Evolutionary conservation across 2,797 vertebrate species (phyloP).

Genomic region (Bufotes viridis): DNA sequence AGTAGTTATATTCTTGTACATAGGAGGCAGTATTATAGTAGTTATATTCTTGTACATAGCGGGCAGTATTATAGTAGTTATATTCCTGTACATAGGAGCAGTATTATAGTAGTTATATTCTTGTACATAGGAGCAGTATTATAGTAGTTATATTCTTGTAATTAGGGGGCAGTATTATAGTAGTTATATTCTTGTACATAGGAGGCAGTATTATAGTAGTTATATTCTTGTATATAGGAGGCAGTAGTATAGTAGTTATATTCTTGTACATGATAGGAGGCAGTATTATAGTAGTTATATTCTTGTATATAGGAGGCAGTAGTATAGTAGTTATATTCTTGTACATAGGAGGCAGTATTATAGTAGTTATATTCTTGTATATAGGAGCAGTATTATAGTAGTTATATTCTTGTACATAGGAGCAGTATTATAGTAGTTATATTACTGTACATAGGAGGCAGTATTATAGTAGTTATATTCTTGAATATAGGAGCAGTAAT

Average conservation of each 20-base stretch:
- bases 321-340: background rate
- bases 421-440: background rate
- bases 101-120: too few relatives aligned
- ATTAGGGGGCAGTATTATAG: too few relatives aligned
- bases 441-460: background rate
- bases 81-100: background rate
- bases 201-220: too few relatives aligned
- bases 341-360: background rate
- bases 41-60: background rate
- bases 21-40: background rate
- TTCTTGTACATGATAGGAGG: background rate
- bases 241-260: too few relatives aligned
- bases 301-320: background rate
- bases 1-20: background rate
- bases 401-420: background rate
- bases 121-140: too few relatives aligned
- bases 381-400: background rate
- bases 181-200: too few relatives aligned
- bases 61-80: background rate
- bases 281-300: conserved; percentile 4
- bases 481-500: background rate
- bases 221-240: too few relatives aligned
- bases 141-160: too few relatives aligned
- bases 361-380: background rate
- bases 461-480: conserved; percentile 1